These are phyloP conservation scores for Brachypteracias leptosomus DNA, from an alignment of 2,113 vertebrate genomes.

Conservation along the genomic window DNA sequence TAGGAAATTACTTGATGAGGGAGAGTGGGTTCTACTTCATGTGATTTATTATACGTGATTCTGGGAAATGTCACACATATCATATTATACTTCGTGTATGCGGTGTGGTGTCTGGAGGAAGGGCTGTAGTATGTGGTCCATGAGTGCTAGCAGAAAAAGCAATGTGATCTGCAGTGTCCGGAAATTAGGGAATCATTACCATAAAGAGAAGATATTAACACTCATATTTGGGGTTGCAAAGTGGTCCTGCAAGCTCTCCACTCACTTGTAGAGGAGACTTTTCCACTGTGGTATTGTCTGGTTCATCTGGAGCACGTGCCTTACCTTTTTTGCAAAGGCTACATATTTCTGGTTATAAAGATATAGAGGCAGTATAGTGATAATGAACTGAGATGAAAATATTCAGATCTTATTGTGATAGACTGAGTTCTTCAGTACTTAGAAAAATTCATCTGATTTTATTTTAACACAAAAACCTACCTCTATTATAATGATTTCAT, in stretches of 20 bases:
- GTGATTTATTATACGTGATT: neutral
- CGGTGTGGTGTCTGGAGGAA: neutral
- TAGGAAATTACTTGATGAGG: neutral
- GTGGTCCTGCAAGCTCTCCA: neutral
- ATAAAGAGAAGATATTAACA: neutral
- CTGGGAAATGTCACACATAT: neutral
- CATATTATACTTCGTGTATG: rapidly evolving
- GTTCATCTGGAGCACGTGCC: neutral
- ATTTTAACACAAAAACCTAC: neutral
- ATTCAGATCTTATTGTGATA: neutral
- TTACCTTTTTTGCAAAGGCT: neutral
- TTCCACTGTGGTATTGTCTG: neutral
- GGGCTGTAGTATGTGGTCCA: neutral
- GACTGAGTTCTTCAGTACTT: neutral
- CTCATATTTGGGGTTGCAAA: neutral
- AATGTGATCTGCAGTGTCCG: neutral
- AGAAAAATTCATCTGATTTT: neutral
- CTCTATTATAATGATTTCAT: neutral
- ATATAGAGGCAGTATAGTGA: neutral
- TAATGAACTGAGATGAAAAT: neutral
- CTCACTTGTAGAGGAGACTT: neutral
- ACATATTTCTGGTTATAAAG: neutral
- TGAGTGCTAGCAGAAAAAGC: neutral
- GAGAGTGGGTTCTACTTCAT: neutral
- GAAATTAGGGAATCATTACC: neutral